phyloP scores from a whole-genome alignment of 2,888 invertebrate genomes.

The Falcaria lacertinaria region DNA sequence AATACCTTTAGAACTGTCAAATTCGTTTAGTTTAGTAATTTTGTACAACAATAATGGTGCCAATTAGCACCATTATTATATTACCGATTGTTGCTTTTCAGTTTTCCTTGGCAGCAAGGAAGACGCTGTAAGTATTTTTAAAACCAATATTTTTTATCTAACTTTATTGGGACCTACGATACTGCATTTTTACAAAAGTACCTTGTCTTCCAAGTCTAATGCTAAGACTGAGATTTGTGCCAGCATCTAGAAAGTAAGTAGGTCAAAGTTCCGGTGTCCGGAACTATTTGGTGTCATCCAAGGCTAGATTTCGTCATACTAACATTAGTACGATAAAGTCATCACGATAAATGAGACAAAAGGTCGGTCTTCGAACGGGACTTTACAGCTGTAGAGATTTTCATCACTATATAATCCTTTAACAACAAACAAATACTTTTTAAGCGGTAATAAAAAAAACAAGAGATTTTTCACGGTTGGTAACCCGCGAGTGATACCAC shows the following conservation, averaged over 20 bases:
- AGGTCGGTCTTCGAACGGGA: too few species aligned
- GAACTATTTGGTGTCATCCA: neutral
- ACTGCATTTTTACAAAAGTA: neutral
- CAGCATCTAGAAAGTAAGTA: neutral
- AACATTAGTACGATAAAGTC: too few species aligned
- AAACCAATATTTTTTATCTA: neutral
- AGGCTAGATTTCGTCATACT: neutral
- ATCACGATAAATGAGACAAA: too few species aligned
- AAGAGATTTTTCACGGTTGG: too few species aligned
- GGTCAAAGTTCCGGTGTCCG: neutral
- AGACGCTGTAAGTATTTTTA: conserved; percentile 46
- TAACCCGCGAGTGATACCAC: too few species aligned
- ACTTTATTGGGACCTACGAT: neutral
- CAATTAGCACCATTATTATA: conserved; percentile 3
- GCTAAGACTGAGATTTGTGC: conserved; percentile 2
- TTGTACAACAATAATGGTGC: too few species aligned
- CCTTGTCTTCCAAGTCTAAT: neutral
- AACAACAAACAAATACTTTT: too few species aligned
- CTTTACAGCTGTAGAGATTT: too few species aligned
- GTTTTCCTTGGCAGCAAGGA: conserved; percentile 54
- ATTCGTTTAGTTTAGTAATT: too few species aligned
- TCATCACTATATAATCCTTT: too few species aligned
- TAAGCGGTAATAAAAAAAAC: too few species aligned
- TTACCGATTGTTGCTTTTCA: conserved; percentile 26
- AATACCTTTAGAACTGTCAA: too few species aligned